These are phyloP conservation scores for Caenorhabditis elegans DNA, from an alignment of 1,140 invertebrate genomes.

Conservation along the genomic window WBcel235 BX284604.4:5994501-5995000, in stretches of 20 bases:
- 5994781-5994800: background rate
- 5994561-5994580: background rate
- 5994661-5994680: background rate
- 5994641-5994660: background rate
- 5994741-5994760: background rate
- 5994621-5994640: background rate
- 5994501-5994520: background rate
- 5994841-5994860: too few relatives aligned
- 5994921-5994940: conserved; percentile 6
- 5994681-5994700: background rate
- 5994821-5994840: too few relatives aligned
- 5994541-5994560: background rate
- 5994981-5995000: background rate
- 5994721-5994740: background rate
- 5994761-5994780: background rate
- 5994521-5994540: background rate
- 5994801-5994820: background rate
- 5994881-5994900: background rate
- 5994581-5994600: background rate
- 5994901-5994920: background rate
- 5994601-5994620: background rate
- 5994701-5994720: background rate
- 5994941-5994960: background rate
- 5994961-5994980: background rate
- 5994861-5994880: too few relatives aligned